These are phyloP conservation scores for Dasypolia templi DNA, from an alignment of 2,888 invertebrate species.

Conservation along the genomic window DNA sequence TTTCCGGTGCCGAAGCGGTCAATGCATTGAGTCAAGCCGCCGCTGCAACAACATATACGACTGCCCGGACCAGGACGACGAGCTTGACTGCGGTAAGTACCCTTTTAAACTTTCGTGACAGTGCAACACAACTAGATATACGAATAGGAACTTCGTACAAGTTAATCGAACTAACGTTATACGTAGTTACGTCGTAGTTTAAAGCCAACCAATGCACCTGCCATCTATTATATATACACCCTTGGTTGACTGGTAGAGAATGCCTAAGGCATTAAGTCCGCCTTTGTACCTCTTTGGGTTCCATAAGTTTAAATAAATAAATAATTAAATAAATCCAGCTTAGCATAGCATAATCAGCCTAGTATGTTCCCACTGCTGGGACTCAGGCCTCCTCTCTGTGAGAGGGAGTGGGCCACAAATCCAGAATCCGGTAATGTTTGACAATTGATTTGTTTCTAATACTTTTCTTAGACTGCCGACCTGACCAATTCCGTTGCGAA, in stretches of 20 bases:
- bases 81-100: conserved; percentile 90
- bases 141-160: background rate
- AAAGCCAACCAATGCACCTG: too few species aligned
- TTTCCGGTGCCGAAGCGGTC: conserved; percentile 89
- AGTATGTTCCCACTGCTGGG: background rate
- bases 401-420: background rate
- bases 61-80: conserved; percentile 91
- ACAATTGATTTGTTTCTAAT: background rate
- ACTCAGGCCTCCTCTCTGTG: background rate
- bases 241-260: too few species aligned
- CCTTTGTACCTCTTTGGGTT: too few species aligned
- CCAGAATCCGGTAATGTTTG: background rate
- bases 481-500: conserved; percentile 91
- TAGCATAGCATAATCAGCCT: background rate
- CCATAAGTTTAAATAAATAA: too few species aligned
- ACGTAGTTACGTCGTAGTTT: background rate
- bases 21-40: conserved; percentile 88
- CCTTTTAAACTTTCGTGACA: too few species aligned
- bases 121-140: background rate
- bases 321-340: background rate
- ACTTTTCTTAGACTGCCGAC: conserved; percentile 74
- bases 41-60: conserved; percentile 91
- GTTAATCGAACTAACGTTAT: too few species aligned
- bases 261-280: too few species aligned
- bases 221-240: too few species aligned